phyloP scores from a whole-genome alignment of 1,140 invertebrate species.

The Eupeodes corollae region DNA sequence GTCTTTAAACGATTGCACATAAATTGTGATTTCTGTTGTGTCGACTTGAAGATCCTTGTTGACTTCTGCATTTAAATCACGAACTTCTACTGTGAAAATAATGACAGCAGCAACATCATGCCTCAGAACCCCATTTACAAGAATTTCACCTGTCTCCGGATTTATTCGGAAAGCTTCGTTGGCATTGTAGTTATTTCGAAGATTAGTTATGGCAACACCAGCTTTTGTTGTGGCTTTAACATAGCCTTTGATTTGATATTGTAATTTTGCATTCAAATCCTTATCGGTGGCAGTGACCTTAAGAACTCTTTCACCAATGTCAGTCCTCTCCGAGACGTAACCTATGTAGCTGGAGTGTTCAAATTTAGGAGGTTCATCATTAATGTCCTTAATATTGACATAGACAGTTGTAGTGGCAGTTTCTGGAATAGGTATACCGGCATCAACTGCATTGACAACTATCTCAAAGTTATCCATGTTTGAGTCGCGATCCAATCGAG shows the following conservation, averaged over 20 bases:
- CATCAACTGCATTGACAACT: constrained; percentile 59
- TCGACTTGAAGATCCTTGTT: constrained; percentile 55
- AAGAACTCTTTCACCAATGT: constrained; percentile 52
- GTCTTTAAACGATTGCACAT: constrained; percentile 67
- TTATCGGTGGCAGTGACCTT: constrained; percentile 55
- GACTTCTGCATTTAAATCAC: constrained; percentile 57
- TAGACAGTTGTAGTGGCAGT: constrained; percentile 62
- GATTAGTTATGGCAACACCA: constrained; percentile 51
- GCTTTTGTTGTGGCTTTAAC: constrained; percentile 63
- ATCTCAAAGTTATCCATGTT: constrained; percentile 57
- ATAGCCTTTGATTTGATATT: constrained; percentile 56
- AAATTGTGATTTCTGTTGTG: constrained; percentile 59
- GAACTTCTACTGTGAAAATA: constrained; percentile 61
- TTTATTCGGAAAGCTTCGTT: constrained; percentile 60
- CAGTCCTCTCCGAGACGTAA: constrained; percentile 59
- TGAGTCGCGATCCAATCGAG: constrained; percentile 58
- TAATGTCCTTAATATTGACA: constrained; percentile 64
- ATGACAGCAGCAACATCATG: constrained; percentile 71
- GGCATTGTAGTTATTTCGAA: constrained; percentile 48
- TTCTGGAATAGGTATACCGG: constrained; percentile 59
- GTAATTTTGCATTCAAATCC: constrained; percentile 54
- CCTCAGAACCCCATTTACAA: constrained; percentile 56
- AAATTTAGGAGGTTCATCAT: constrained; percentile 71
- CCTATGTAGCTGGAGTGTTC: constrained; percentile 50
- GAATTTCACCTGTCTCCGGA: constrained; percentile 54